These are phyloP conservation scores for Hypolimnas misippus DNA, from an alignment of 2,888 invertebrate genomes.

Conservation along the genomic window DNA sequence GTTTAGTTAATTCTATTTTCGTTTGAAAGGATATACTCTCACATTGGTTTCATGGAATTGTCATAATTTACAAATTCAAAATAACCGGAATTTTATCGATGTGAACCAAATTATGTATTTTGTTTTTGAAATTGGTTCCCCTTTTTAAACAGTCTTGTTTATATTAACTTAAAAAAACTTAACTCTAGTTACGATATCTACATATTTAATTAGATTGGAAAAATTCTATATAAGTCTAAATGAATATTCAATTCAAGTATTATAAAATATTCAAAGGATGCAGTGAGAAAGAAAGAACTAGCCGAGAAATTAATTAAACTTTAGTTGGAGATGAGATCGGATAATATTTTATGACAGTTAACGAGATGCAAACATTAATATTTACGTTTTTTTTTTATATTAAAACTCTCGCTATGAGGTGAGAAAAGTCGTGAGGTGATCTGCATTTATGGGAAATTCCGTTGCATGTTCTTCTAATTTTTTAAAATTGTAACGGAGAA, in stretches of 20 bases:
- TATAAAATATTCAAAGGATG: constrained; percentile 17
- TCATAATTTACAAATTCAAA: too few species aligned
- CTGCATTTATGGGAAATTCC: too few species aligned
- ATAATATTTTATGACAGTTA: constrained; percentile 4
- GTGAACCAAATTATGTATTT: too few species aligned
- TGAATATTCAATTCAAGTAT: constrained; percentile 6
- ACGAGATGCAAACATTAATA: not conserved
- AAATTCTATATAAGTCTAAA: not conserved
- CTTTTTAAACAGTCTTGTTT: too few species aligned
- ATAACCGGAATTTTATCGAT: too few species aligned
- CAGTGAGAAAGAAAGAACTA: constrained; percentile 8
- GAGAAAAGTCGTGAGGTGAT: not conserved
- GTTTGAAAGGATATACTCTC: too few species aligned
- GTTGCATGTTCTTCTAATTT: too few species aligned
- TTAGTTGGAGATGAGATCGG: constrained; percentile 7
- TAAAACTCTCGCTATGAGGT: not conserved
- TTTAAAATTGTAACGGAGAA: too few species aligned
- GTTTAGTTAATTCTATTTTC: too few species aligned
- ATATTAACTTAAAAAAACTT: too few species aligned
- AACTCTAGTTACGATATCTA: not conserved
- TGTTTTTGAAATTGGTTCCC: too few species aligned
- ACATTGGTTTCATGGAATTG: too few species aligned
- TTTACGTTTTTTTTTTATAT: not conserved
- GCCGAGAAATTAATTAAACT: constrained; percentile 23
- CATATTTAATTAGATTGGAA: not conserved